Percentiles rank a stretch among this genome's conserved stretches.
Conservation (phyloP, 2,888 invertebrate genomes). For the Apamea crenata region DNA sequence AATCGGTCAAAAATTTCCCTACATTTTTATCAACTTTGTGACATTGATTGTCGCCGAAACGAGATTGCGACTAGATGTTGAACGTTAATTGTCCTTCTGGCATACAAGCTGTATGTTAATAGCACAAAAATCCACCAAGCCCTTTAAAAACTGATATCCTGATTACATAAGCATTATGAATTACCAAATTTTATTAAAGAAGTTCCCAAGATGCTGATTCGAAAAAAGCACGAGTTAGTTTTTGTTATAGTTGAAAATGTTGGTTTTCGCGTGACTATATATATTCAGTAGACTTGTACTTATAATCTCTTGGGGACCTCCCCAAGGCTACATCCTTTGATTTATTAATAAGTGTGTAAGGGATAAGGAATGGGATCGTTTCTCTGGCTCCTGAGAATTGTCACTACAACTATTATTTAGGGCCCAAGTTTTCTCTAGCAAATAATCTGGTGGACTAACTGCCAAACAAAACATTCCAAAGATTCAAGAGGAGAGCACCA, state of each 20-base stretch:
- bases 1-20: background rate
- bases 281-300: slow-evolving; percentile 10
- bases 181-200: no score
- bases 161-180: background rate
- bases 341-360: slow-evolving; percentile 22
- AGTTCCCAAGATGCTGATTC: background rate
- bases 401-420: slow-evolving; percentile 1
- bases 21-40: background rate
- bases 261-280: background rate
- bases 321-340: slow-evolving; percentile 20
- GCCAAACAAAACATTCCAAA: background rate
- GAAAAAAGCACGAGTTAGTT: background rate
- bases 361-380: slow-evolving; percentile 28
- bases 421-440: background rate
- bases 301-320: background rate
- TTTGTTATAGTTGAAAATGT: background rate
- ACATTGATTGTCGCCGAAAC: background rate
- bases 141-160: background rate
- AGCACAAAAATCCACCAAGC: background rate
- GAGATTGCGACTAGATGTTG: background rate
- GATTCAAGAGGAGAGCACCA: background rate
- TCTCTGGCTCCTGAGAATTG: background rate
- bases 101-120: background rate
- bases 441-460: background rate
- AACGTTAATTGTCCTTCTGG: background rate